Base-by-base conservation (phyloP, 2,888 invertebrate species). In the Hyposoter dolosus region DNA sequence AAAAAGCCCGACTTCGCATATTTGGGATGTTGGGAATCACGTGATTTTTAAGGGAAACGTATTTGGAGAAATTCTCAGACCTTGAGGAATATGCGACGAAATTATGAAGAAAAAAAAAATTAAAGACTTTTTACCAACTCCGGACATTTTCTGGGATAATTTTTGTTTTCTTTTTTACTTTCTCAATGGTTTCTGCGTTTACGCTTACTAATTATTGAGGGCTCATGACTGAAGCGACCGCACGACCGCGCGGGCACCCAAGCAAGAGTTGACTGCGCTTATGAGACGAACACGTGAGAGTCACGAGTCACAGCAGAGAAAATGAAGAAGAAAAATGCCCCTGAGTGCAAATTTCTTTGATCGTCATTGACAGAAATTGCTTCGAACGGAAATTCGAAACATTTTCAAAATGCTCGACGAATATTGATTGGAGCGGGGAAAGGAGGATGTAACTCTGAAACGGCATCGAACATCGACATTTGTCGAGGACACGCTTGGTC, bases 401-500 rank as follows among this genome's bases (percentile, higher is more conserved):
- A 28, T 15, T 60, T 60, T 12, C 1, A 10, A 28, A 19, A 15
- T 17, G 28, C 28, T 12, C 5, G 23, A 7, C 28, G 19, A 45
- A 45, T 12, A 32, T 35, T n/a, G 17, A 28, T 72, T 10, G 12
- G 28, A 72, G 15, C 9, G 45, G 17, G 45, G 47, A 7, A 35
- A 35, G 17, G 60, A 15, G 32, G 72, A 72, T 72, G 35, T 72
- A 35, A n/a, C 35, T 32, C 50, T 35, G 9, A 53, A 50, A 32
- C 28, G 17, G 17, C 47, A 47, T n/a, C 4, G 10, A 72, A 19
- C 72, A 32, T 71, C 35, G 40, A 40, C 6, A 60, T 75, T 60
- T 28, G 56, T 56, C 23, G 75, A 75, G 32, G 15, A 45, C 75
- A 75, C 60, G 53, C 7, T 60, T 43, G 28, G 43, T 60, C 28